phyloP scores from a whole-genome alignment of 1,140 invertebrate species.

The Trissolcus basalis region DNA sequence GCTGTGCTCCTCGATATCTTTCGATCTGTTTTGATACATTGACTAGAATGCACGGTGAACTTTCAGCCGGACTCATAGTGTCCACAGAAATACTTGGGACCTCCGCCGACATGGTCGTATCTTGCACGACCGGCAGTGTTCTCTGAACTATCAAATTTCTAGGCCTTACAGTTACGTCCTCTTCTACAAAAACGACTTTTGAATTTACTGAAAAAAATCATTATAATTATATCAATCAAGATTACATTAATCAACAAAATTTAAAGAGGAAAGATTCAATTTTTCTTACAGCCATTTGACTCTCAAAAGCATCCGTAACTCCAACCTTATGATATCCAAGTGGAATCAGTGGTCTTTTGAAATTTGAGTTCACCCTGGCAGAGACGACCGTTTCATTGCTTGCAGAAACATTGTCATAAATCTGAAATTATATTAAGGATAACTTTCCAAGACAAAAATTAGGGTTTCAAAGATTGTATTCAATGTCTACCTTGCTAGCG shows the following conservation, averaged over 20 bases:
- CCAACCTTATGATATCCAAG: constrained; percentile 72
- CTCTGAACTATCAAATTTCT: constrained; percentile 79
- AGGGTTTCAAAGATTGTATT: not conserved
- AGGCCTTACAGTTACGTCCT: constrained; percentile 73
- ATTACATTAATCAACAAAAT: no score
- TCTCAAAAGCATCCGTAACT: constrained; percentile 75
- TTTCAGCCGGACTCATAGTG: constrained; percentile 38
- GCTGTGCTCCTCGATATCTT: constrained; percentile 48
- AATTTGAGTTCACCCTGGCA: constrained; percentile 71
- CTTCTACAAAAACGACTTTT: constrained; percentile 75
- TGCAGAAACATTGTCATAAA: constrained; percentile 69
- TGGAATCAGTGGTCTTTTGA: constrained; percentile 72
- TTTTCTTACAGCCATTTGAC: constrained; percentile 77
- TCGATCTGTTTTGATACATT: constrained; percentile 22
- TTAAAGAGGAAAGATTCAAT: no score
- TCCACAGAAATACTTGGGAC: constrained; percentile 49
- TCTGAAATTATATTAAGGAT: constrained; percentile 54
- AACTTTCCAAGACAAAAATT: no score
- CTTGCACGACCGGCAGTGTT: constrained; percentile 76
- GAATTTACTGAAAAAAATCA: constrained; percentile 69
- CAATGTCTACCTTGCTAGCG: constrained; percentile 66
- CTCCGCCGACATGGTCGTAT: constrained; percentile 63
- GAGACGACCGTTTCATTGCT: constrained; percentile 74
- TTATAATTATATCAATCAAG: no score
- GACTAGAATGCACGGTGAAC: constrained; percentile 18